Evolutionary conservation across 2,888 invertebrate species (phyloP).

Genomic region (Meiosimyza decipiens): DNA sequence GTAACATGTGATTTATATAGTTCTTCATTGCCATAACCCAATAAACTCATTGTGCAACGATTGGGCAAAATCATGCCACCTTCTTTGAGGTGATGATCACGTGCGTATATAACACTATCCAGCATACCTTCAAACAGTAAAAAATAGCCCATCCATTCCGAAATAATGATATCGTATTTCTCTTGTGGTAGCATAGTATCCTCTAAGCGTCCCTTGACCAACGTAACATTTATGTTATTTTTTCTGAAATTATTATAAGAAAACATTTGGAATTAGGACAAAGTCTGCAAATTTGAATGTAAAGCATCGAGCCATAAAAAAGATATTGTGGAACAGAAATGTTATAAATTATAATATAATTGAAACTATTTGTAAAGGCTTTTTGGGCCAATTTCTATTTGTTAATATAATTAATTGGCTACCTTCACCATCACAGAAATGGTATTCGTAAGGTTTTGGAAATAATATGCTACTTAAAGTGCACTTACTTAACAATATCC

Average conservation of each 20-base stretch:
- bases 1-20: conserved; percentile 79
- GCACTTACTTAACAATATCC: conserved; percentile 84
- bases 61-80: conserved; percentile 86
- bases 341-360: too few species aligned
- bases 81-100: conserved; percentile 81
- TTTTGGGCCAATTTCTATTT: neutral
- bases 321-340: too few species aligned
- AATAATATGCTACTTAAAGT: too few species aligned
- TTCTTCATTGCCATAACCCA: conserved; percentile 82
- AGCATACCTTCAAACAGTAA: conserved; percentile 96
- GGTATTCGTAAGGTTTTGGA: too few species aligned
- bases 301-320: too few species aligned
- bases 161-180: conserved; percentile 91
- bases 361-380: neutral
- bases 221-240: conserved; percentile 72
- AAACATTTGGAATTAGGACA: neutral
- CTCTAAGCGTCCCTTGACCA: conserved; percentile 89
- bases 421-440: too few species aligned
- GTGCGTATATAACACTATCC: conserved; percentile 90
- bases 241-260: conserved; percentile 50
- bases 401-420: neutral
- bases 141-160: conserved; percentile 99
- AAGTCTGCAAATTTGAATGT: too few species aligned
- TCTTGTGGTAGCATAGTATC: conserved; percentile 79
- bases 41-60: conserved; percentile 82